Evolutionary conservation across 2,888 invertebrate species (phyloP).

Genomic region (Drosophila leonis): DNA sequence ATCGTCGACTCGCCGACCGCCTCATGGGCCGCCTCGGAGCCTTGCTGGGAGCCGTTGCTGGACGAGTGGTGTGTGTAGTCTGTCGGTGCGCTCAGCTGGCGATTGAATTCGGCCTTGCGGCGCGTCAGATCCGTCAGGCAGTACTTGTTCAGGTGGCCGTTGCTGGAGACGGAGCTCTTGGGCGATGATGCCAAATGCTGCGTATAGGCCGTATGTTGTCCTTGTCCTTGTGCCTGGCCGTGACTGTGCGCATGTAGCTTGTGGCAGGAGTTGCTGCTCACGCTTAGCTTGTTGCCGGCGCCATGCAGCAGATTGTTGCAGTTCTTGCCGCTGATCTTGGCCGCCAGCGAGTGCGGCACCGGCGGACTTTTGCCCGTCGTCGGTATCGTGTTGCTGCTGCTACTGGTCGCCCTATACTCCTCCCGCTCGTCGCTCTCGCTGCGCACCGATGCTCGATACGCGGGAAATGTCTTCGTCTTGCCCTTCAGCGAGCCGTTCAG

Average conservation of each 20-base stretch:
- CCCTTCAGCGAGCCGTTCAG: conserved; percentile 83
- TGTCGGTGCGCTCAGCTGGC: conserved; percentile 85
- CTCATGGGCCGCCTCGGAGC: conserved; percentile 79
- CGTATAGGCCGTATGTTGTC: conserved; percentile 51
- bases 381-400: conserved; percentile 73
- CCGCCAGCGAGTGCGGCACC: conserved; percentile 79
- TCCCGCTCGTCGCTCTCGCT: conserved; percentile 84
- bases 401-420: conserved; percentile 61
- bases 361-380: conserved; percentile 77
- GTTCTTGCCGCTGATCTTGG: conserved; percentile 84
- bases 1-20: conserved; percentile 81
- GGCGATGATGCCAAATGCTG: conserved; percentile 74
- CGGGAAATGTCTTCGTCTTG: conserved; percentile 82
- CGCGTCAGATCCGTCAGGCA: conserved; percentile 84
- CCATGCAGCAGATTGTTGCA: conserved; percentile 81
- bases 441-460: conserved; percentile 83
- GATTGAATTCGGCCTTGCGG: conserved; percentile 85
- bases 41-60: conserved; percentile 80
- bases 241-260: conserved; percentile 71
- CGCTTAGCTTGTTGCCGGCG: conserved; percentile 80
- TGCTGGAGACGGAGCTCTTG: conserved; percentile 84
- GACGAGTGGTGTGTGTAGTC: conserved; percentile 80
- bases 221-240: conserved; percentile 52
- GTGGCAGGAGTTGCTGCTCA: conserved; percentile 81
- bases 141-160: conserved; percentile 84